These are phyloP conservation scores for Aplysia californica DNA, from an alignment of 1,140 invertebrate species.

Conservation along the genomic window DNA sequence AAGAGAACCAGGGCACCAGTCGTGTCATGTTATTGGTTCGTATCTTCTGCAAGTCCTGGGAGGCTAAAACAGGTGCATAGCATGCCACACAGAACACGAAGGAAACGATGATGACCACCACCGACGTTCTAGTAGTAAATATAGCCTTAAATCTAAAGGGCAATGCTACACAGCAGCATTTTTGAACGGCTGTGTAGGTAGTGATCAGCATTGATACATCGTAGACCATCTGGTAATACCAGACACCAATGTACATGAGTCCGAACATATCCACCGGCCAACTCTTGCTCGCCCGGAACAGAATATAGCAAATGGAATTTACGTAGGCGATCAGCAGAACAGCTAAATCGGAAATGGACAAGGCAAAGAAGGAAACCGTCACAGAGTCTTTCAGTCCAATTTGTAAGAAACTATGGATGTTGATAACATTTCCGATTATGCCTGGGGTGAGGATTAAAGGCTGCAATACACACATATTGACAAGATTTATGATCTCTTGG, in stretches of 20 bases:
- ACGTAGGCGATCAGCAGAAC: neutral
- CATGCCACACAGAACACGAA: neutral
- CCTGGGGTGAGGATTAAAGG: neutral
- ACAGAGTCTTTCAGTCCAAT: neutral
- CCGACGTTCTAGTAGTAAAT: neutral
- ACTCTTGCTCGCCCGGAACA: neutral
- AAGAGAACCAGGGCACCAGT: neutral
- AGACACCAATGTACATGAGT: neutral
- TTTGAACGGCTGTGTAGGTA: neutral
- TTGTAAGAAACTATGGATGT: neutral
- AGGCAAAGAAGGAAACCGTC: neutral
- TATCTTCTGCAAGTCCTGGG: neutral
- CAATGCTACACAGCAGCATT: slow-evolving; percentile 4
- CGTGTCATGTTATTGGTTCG: neutral
- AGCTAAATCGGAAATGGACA: neutral
- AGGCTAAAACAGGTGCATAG: neutral
- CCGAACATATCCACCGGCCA: neutral
- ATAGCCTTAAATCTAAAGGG: neutral
- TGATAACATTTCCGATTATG: neutral
- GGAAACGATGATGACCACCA: neutral
- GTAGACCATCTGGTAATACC: neutral
- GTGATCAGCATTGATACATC: slow-evolving; percentile 14
- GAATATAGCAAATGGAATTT: neutral
- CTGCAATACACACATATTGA: neutral
- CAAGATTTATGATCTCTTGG: neutral